Base-by-base conservation (phyloP, 2,113 vertebrate species). In the Tapirus terrestris region DNA sequence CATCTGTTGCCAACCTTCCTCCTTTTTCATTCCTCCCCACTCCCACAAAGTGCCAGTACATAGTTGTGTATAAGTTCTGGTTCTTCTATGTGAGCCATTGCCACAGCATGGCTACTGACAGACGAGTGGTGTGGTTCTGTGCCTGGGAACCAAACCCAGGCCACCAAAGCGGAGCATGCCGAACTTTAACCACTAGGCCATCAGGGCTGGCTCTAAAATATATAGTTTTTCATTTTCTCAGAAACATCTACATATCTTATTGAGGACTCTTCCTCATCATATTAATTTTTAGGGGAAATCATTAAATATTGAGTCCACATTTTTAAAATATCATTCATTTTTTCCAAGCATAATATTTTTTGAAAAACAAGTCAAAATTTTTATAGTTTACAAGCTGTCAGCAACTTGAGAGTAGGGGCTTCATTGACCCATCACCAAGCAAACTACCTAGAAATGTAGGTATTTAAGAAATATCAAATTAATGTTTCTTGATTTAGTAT, bases 381-480 rank as follows among this genome's bases (percentile, higher is more conserved):
- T 81, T 61, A 72, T 27, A 85, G 29, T 36, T 93, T 82, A 86
- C 95, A 97, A 81, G 31, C 31, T 82, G 8, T 75, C 48, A 76
- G 33, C 20, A 85, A 93, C 45, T 21, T 72, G 68, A 93, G 8
- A 9, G 21, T 27, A 72, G 18, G 17, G 18, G 67, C 39, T 70
- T 60, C 75, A 65, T 0, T 27, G 51, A 73, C 20, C 33, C 45
- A 92, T 82, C 18, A n/a, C 56, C 56, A 84, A 72, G 77, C 56
- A 86, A 89, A 84, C 11, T 36, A 80, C n/a, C 61, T 89, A 83
- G 31, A 92, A 89, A 82, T 39, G 2, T 39, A 95, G 48, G 12
- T 90, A 77, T 23, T 80, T 96, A 82, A 92, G 73, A 87, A 93
- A 89, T 6, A 75, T 68, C 84, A 80, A 83, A 76, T n/a, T 86